Percentiles rank a stretch among this genome's conserved stretches.
Conservation (phyloP, 2,888 invertebrate species). For the Anagyrus pseudococci region DNA sequence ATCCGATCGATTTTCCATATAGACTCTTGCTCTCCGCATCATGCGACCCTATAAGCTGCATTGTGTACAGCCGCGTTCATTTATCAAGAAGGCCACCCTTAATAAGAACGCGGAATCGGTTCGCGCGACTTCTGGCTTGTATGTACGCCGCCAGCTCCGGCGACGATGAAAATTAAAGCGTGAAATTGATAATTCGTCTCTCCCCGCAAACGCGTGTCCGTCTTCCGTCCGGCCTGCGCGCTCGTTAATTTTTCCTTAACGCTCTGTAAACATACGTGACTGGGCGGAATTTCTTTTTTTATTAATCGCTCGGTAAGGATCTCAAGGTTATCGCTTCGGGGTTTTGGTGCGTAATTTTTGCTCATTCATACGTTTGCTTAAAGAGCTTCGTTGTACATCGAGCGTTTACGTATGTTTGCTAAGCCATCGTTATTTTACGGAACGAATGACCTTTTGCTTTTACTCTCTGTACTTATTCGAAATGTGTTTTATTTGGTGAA, state of each 20-base stretch:
- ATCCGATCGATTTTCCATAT: conserved; percentile 38
- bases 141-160: background rate
- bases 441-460: background rate
- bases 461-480: background rate
- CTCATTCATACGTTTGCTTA: background rate
- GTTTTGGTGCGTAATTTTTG: conserved; percentile 5
- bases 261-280: conserved; percentile 12
- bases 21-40: background rate
- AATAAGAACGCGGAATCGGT: conserved; percentile 20
- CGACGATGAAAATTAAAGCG: conserved; percentile 33
- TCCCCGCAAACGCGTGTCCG: too few relatives aligned
- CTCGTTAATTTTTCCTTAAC: background rate
- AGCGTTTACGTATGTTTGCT: too few relatives aligned
- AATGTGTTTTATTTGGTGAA: background rate
- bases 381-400: too few relatives aligned
- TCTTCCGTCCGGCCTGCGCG: background rate
- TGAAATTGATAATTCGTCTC: conserved; percentile 29
- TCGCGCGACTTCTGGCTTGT: background rate
- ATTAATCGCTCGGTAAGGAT: too few relatives aligned
- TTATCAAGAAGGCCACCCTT: conserved; percentile 30
- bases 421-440: background rate
- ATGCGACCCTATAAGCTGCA: too few relatives aligned
- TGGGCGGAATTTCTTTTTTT: conserved; percentile 1
- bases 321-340: too few relatives aligned
- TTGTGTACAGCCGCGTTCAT: conserved; percentile 27